Evolutionary conservation across 2,888 invertebrate genomes (phyloP).

Genomic region (Phragmatobia fuliginosa): DNA sequence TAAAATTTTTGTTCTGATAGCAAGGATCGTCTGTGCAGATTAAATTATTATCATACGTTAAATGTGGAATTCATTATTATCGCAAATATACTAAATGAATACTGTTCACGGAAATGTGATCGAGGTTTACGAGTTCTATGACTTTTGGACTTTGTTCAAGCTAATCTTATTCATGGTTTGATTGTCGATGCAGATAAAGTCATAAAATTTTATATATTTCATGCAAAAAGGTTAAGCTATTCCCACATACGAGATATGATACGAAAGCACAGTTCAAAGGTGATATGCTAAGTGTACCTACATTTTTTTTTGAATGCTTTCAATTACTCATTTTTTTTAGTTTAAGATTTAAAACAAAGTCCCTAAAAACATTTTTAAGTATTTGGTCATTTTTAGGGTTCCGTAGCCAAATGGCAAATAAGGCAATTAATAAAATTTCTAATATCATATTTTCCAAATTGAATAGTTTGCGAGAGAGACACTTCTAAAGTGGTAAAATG

Average conservation of each 20-base stretch:
- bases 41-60: background rate
- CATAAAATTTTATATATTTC: background rate
- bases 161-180: background rate
- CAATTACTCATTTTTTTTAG: background rate
- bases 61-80: background rate
- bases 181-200: background rate
- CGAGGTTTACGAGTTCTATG: constrained; percentile 3
- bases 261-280: background rate
- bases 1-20: background rate
- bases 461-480: no score
- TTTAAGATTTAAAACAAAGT: background rate
- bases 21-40: background rate
- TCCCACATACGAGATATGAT: background rate
- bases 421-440: no score
- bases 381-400: no score
- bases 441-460: no score
- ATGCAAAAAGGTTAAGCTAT: background rate
- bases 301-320: no score
- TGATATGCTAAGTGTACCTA: background rate
- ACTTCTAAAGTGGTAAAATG: no score
- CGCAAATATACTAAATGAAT: constrained; percentile 4
- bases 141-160: constrained; percentile 2
- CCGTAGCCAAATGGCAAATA: no score
- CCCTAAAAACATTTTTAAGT: no score
- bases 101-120: constrained; percentile 4